Evolutionary conservation across 2,797 vertebrate species (phyloP), one percentile per base, ranked within the genome.

Genomic region (Rhinella marina): DNA sequence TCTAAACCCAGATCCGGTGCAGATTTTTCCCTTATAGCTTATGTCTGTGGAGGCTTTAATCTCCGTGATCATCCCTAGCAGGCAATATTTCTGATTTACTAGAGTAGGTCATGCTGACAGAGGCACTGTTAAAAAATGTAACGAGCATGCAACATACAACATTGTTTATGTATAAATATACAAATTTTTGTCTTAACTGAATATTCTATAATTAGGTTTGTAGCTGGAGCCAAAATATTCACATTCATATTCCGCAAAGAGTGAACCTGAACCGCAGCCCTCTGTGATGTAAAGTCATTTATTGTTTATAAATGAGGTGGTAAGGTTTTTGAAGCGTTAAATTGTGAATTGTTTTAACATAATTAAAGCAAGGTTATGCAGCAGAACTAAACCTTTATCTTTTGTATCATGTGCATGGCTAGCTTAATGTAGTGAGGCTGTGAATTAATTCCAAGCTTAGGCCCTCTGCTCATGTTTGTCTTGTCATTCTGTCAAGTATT

Each of bases 331-430:
- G 82, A 75, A 73, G 68, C 68, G 61, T 59, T 75, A 75, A 59
- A 75, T 84, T 84, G 32, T 75, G 70, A 84, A 73, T 84, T 84
- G 75, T 75, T 84, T 84, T 48, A 84, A 84, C 68, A 84, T 84
- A 84, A 84, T 84, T 84, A 84, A 84, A 84, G 82, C 25, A 61
- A 75, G 82, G 54, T 84, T 75, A 84, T 57, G 54, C 54, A 75
- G 70, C 54, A 75, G 82, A 84, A 84, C 70, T 61, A 75, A 75
- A 84, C 54, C 82, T 61, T 75, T 84, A 75, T 84, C 82, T 75
- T 73, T 27, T 75, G 70, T 73, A 84, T 84, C 52, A 61, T 61
- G 54, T 73, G 70, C 82, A 41, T 84, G 70, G 82, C 41, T 84
- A 73, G 82, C 72, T 61, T 61, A 84, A 84, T 75, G 70, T 61